These are phyloP conservation scores for Phlogophora meticulosa DNA, from an alignment of 2,888 invertebrate genomes.

Conservation along the genomic window DNA sequence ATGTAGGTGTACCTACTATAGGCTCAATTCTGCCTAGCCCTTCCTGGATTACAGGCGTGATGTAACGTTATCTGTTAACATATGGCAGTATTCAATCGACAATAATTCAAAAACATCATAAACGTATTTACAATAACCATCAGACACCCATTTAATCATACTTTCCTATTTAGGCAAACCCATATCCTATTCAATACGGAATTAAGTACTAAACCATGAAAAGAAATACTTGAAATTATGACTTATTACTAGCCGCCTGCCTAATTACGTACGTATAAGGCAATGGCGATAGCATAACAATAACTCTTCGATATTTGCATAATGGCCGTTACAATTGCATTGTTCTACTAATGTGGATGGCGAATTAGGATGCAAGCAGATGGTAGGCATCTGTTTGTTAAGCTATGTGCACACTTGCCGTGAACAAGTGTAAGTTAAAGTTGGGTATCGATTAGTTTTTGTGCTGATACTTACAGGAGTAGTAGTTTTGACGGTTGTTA, in stretches of 20 bases:
- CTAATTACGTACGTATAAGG: slow-evolving; percentile 61
- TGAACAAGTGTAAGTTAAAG: slow-evolving; percentile 32
- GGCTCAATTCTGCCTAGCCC: no score
- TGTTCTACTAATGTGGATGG: slow-evolving; percentile 63
- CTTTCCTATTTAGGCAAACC: slow-evolving; percentile 46
- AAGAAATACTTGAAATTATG: slow-evolving; percentile 42
- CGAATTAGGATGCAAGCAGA: slow-evolving; percentile 66
- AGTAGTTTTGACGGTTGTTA: no score
- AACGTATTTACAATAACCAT: slow-evolving; percentile 31
- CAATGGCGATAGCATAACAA: slow-evolving; percentile 57
- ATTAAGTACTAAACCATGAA: slow-evolving; percentile 33
- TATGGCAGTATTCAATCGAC: slow-evolving; percentile 1
- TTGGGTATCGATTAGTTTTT: background rate
- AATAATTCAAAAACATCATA: slow-evolving; percentile 35
- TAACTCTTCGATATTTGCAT: slow-evolving; percentile 64
- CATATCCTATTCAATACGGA: slow-evolving; percentile 38
- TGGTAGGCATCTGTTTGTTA: slow-evolving; percentile 66
- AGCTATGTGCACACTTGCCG: slow-evolving; percentile 40
- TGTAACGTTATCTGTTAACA: no score
- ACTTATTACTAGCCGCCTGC: slow-evolving; percentile 49
- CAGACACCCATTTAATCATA: slow-evolving; percentile 16
- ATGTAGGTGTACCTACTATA: no score
- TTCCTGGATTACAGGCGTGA: no score
- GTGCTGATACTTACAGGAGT: background rate
- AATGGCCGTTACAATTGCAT: slow-evolving; percentile 63